Conservation (phyloP, 2,888 invertebrate species). For the Lasioglossum lativentre region DNA sequence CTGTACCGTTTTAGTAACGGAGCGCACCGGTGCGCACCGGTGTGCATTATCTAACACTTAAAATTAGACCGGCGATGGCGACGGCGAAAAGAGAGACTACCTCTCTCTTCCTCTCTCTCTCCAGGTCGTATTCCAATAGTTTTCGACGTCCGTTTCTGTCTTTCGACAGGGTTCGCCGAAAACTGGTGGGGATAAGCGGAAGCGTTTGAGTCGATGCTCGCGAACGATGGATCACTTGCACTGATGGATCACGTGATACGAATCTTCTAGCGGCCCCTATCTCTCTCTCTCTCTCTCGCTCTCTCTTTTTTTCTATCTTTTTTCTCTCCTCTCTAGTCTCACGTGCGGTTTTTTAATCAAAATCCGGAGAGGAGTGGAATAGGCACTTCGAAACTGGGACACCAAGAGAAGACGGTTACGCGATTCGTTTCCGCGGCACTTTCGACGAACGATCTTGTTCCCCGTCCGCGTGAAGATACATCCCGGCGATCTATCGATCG, state of each 20-base stretch:
- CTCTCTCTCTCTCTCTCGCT: slow-evolving; percentile 12
- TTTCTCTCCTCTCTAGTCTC: not conserved
- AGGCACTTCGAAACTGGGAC: slow-evolving; percentile 60
- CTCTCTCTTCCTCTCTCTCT: slow-evolving; percentile 25
- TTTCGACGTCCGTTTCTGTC: slow-evolving; percentile 28
- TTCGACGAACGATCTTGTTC: slow-evolving; percentile 12
- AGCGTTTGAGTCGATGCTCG: slow-evolving; percentile 15
- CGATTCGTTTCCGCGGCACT: slow-evolving; percentile 40
- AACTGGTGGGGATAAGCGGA: not conserved
- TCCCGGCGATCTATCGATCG: slow-evolving; percentile 9
- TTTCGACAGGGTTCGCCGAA: not conserved
- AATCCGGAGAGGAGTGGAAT: slow-evolving; percentile 14
- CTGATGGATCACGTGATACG: slow-evolving; percentile 28
- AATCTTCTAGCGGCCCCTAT: slow-evolving; percentile 10
- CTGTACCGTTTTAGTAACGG: slow-evolving; percentile 71
- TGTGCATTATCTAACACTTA: slow-evolving; percentile 84
- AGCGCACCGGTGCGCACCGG: slow-evolving; percentile 70
- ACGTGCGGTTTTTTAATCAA: slow-evolving; percentile 4
- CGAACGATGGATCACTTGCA: slow-evolving; percentile 35
- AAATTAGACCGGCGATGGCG: slow-evolving; percentile 80
- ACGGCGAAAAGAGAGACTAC: slow-evolving; percentile 61
- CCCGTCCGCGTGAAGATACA: slow-evolving; percentile 19
- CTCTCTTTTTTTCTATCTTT: not conserved
- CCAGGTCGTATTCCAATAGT: slow-evolving; percentile 21
- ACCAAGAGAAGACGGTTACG: slow-evolving; percentile 35